phyloP scores from a whole-genome alignment of 2,113 vertebrate genomes.

The Triplophysa tibetana region DNA sequence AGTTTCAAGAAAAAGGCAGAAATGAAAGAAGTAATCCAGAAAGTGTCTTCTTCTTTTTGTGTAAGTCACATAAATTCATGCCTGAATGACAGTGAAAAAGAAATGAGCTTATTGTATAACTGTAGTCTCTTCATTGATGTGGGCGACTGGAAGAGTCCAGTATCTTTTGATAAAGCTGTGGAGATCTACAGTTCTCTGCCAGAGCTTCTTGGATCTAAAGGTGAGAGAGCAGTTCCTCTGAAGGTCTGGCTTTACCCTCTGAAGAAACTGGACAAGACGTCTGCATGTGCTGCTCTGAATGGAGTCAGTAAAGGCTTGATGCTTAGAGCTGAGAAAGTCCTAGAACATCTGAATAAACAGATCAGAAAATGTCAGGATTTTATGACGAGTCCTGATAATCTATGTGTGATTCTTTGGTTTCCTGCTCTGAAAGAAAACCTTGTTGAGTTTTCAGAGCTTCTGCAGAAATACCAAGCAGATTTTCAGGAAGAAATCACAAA shows the following conservation, averaged over 20 bases:
- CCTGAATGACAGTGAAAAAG: too few relatives aligned
- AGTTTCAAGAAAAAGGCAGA: too few relatives aligned
- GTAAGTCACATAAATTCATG: too few relatives aligned
- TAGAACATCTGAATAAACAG: background rate
- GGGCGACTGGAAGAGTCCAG: background rate
- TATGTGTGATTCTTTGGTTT: background rate
- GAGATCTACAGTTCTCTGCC: background rate
- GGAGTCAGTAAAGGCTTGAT: constrained; percentile 30
- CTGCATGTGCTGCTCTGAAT: constrained; percentile 3
- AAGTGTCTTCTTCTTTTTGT: too few relatives aligned
- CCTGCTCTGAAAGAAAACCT: background rate
- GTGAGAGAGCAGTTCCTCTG: constrained; percentile 37
- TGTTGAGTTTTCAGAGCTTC: background rate
- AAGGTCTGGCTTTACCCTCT: constrained; percentile 49
- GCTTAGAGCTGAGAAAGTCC: background rate
- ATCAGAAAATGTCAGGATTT: constrained; percentile 13
- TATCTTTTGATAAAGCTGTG: background rate
- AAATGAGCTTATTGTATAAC: too few relatives aligned
- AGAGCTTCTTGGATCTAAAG: background rate
- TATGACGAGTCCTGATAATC: background rate
- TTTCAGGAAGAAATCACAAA: constrained; percentile 14
- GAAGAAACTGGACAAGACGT: constrained; percentile 23
- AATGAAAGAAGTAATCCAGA: too few relatives aligned
- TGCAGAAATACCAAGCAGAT: constrained; percentile 11
- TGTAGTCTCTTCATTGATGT: too few relatives aligned